Conservation (phyloP, 2,797 vertebrate genomes). For the Apogon hyalosoma region DNA sequence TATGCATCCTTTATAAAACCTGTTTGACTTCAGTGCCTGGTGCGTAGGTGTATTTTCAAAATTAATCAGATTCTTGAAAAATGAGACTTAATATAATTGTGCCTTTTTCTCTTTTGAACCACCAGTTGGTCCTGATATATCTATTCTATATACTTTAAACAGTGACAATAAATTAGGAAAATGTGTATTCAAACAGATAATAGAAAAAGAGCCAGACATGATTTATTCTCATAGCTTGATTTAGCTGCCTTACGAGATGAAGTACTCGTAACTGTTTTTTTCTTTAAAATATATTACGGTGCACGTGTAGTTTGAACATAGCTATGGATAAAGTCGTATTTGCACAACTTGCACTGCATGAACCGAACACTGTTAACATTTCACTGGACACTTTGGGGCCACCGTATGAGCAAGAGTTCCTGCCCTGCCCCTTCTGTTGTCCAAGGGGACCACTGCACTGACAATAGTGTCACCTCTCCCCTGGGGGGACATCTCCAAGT, state of each 20-base stretch:
- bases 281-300: conserved; percentile 21
- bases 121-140: conserved; percentile 39
- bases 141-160: conserved; percentile 19
- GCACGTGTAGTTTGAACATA: conserved; percentile 7
- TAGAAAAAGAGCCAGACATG: conserved; percentile 11
- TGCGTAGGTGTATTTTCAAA: conserved; percentile 61
- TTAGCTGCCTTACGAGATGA: conserved; percentile 36
- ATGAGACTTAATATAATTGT: conserved; percentile 47
- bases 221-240: conserved; percentile 36
- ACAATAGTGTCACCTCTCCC: conserved; percentile 80
- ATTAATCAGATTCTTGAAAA: conserved; percentile 65
- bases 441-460: conserved; percentile 68
- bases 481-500: conserved; percentile 69
- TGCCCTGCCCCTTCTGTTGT: conserved; percentile 74
- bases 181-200: conserved; percentile 28
- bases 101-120: conserved; percentile 34
- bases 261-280: conserved; percentile 25
- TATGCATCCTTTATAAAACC: conserved; percentile 83
- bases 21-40: conserved; percentile 74
- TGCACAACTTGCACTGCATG: background rate
- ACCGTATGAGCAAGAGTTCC: conserved; percentile 51
- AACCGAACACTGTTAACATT: conserved; percentile 18
- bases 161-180: conserved; percentile 27
- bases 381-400: conserved; percentile 54
- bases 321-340: conserved; percentile 9